Evolutionary conservation across 2,797 vertebrate species (phyloP).

Genomic region (Sarcophilus harrisii): DNA sequence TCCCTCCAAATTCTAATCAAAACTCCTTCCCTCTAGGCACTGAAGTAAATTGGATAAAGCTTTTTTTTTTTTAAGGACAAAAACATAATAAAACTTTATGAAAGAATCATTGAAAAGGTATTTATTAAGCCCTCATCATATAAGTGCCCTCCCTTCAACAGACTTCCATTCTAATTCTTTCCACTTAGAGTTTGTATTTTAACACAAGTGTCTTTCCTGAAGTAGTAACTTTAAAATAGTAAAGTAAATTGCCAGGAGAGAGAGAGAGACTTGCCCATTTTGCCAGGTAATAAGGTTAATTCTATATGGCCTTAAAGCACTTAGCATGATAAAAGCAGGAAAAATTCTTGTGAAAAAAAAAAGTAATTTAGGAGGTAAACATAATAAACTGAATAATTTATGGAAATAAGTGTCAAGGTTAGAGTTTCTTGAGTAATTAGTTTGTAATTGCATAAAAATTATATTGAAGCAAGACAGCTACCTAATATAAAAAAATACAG

Average conservation of each 20-base stretch:
- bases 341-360: background rate
- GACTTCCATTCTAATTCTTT: background rate
- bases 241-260: background rate
- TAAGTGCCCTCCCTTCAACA: background rate
- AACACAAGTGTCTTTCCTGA: background rate
- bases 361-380: slow-evolving; percentile 33
- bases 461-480: background rate
- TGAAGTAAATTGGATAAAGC: background rate
- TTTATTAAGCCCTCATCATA: background rate
- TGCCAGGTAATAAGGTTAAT: background rate
- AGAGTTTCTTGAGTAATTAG: slow-evolving; percentile 10
- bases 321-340: background rate
- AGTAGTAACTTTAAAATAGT: background rate
- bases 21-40: background rate
- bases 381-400: slow-evolving; percentile 21
- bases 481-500: slow-evolving; percentile 48
- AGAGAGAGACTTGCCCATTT: background rate
- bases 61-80: background rate
- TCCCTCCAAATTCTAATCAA: background rate
- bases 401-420: slow-evolving; percentile 8
- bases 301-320: background rate
- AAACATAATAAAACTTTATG: background rate
- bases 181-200: background rate
- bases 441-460: slow-evolving; percentile 16
- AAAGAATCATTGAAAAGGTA: background rate